phyloP scores from a whole-genome alignment of 2,888 invertebrate species.

The Lithophane semibrunnea region DNA sequence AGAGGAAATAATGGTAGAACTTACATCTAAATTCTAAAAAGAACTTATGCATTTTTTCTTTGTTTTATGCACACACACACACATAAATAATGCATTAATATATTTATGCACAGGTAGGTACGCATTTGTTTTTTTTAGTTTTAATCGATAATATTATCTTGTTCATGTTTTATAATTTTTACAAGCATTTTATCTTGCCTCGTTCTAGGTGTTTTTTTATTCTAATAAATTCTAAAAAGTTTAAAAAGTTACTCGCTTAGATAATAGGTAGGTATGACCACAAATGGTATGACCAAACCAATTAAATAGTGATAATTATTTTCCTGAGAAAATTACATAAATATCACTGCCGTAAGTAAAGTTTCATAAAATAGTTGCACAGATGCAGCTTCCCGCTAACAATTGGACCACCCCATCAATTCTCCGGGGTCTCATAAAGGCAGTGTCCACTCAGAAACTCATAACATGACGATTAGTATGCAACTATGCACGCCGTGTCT shows the following conservation, averaged over 20 bases:
- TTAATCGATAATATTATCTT: no score
- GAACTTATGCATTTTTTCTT: no score
- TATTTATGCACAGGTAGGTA: no score
- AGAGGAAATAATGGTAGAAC: background rate
- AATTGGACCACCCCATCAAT: conserved; percentile 22
- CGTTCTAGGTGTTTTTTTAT: background rate
- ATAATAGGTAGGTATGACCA: background rate
- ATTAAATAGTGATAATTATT: background rate
- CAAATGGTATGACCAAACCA: background rate
- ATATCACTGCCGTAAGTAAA: background rate
- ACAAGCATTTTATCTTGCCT: background rate
- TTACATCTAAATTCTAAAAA: background rate
- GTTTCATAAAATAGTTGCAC: background rate
- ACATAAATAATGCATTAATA: no score
- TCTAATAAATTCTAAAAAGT: background rate
- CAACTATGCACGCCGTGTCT: conserved; percentile 50
- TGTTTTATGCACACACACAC: background rate
- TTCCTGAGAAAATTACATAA: background rate
- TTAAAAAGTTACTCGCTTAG: background rate
- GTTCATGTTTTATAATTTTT: background rate
- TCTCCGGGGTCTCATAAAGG: conserved; percentile 36
- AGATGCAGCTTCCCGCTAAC: background rate
- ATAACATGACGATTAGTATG: conserved; percentile 59
- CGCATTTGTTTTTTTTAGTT: no score
- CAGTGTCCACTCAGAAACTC: conserved; percentile 56